phyloP scores from a whole-genome alignment of 1,140 invertebrate species.

The Halyomorpha halys region DNA sequence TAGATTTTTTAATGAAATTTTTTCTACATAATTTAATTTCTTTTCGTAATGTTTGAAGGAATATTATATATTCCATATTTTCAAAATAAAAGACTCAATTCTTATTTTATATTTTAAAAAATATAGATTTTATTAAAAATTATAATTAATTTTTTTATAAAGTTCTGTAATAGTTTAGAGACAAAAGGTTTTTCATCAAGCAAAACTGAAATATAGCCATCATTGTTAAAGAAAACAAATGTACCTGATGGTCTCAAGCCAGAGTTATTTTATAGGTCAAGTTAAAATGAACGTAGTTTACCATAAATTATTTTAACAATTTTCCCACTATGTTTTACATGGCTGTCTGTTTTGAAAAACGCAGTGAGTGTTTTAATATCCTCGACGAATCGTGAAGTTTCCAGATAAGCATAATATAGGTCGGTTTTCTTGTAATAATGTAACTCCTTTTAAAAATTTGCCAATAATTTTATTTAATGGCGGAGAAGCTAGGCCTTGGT shows the following conservation, averaged over 20 bases:
- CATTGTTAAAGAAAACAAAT: constrained; percentile 26
- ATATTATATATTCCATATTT: too few species aligned
- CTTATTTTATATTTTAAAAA: too few species aligned
- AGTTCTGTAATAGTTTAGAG: too few species aligned
- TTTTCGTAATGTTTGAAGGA: too few species aligned
- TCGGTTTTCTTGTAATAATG: constrained; percentile 19
- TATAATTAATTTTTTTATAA: too few species aligned
- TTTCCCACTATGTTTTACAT: constrained; percentile 2
- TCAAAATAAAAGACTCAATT: too few species aligned
- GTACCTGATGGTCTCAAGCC: constrained; percentile 26
- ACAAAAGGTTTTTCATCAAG: too few species aligned
- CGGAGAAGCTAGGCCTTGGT: constrained; percentile 62
- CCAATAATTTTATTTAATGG: constrained; percentile 39
- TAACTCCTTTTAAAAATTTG: constrained; percentile 19
- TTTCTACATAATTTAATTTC: too few species aligned
- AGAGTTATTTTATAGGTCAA: constrained; percentile 28
- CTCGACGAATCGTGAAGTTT: constrained; percentile 2
- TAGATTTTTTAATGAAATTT: too few species aligned
- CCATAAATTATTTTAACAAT: constrained; percentile 2
- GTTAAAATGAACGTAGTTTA: constrained; percentile 16
- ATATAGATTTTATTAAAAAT: too few species aligned
- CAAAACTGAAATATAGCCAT: constrained; percentile 19
- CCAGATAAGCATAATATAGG: neutral
- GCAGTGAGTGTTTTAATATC: neutral
- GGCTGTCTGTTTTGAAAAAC: neutral